These are phyloP conservation scores for Oreochromis tanganicae DNA, from an alignment of 2,113 vertebrate genomes.

Conservation along the genomic window DNA sequence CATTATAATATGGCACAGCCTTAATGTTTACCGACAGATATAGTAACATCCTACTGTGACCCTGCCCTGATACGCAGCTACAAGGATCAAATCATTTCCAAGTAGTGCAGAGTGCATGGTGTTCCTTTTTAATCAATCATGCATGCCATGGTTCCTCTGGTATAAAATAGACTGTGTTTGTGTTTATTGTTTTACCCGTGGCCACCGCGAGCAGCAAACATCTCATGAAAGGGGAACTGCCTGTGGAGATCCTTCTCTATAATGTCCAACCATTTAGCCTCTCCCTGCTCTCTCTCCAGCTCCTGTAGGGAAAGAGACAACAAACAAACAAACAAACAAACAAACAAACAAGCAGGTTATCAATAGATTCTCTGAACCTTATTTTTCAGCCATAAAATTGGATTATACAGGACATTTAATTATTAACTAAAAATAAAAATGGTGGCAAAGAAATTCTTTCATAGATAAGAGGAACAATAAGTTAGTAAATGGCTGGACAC, in stretches of 20 bases:
- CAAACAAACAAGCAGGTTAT: neutral
- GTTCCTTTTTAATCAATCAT: neutral
- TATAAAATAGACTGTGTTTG: neutral
- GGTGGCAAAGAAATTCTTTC: neutral
- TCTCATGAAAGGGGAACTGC: slow-evolving; percentile 91
- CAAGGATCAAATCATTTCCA: neutral
- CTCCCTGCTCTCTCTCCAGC: slow-evolving; percentile 81
- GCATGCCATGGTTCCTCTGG: neutral
- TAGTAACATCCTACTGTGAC: neutral
- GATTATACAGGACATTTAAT: neutral
- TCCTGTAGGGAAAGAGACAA: slow-evolving; percentile 62
- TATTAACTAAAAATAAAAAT: neutral
- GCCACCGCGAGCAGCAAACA: slow-evolving; percentile 87
- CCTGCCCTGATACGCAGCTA: neutral
- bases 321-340: neutral
- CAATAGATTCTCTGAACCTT: neutral
- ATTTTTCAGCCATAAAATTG: neutral
- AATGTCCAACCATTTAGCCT: slow-evolving; percentile 89
- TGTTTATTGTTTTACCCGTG: slow-evolving; percentile 76
- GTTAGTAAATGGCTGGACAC: neutral
- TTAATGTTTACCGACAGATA: neutral
- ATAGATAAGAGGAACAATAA: neutral
- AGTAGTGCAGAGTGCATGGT: neutral
- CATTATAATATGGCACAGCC: neutral
- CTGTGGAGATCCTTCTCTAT: slow-evolving; percentile 90